Base-by-base conservation (phyloP, 2,888 invertebrate species). In the Orthosia cruda region DNA sequence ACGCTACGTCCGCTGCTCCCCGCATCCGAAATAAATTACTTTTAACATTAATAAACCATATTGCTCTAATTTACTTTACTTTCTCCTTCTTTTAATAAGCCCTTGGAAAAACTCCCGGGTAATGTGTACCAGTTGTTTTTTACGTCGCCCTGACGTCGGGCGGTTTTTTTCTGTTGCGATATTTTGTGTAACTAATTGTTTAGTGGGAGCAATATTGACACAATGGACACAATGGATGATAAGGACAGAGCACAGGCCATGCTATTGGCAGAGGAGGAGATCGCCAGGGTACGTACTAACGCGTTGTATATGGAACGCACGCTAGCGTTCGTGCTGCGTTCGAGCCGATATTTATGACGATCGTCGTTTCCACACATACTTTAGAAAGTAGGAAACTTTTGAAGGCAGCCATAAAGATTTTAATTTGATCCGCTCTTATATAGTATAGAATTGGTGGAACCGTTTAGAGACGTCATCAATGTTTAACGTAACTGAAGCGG, bases 1-100 rank as follows among this genome's bases (percentile, higher is more conserved):
- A 93, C 94, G 94, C 92, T 86, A 94, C 89, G 89, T 87, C 83
- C 87, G 90, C 90, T 90, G 90, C 84, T 83, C 88, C 90, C 88
- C 89, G 90, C 92, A 93, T 93, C 92, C 89, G 90, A 94, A 93
- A 92, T 88, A 95, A 95, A 95, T 96, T 95, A 96, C 95, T 94
- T 94, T 93, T 93, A 92, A 95, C 96, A 95, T 96, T 96, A 96
- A 96, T 95, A 96, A 95, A 93, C 94, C 94, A 95, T 95, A 95
- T 94, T 95, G 93, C 94, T 95, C 94, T 96, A 96, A 96, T 96
- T 96, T 96, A 90, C 93, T 93, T 95, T 95, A 95, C 95, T 94
- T 95, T 95, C 93, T 93, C 92, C 91, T 95, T 95, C 95, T 95
- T 96, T 96, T 96, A 96, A 96, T 95, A 95, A 96, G 93, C 93